These are phyloP conservation scores for Etheostoma perlongum DNA, from an alignment of 2,797 vertebrate genomes.

Conservation along the genomic window DNA sequence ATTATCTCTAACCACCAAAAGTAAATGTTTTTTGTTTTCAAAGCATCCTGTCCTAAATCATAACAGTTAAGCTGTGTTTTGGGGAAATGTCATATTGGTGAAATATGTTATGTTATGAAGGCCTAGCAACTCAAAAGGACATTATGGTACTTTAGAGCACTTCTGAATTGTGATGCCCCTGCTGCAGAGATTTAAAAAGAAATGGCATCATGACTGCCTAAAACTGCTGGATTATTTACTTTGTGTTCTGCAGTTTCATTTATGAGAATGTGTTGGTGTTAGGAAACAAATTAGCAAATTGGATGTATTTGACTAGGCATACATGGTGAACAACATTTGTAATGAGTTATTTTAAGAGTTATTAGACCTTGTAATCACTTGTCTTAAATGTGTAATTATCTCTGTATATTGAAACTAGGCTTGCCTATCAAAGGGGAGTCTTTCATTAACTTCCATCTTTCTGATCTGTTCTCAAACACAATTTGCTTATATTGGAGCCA, in stretches of 20 bases:
- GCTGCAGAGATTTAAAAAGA: background rate
- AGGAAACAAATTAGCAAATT: background rate
- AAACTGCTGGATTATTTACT: background rate
- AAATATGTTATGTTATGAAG: background rate
- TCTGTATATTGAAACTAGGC: background rate
- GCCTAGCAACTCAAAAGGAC: background rate
- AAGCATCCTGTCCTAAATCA: background rate
- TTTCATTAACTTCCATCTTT: constrained; percentile 3
- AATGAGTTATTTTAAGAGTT: background rate
- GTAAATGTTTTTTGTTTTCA: too few relatives aligned
- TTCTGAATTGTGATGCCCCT: background rate
- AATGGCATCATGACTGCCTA: background rate
- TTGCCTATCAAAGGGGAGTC: background rate
- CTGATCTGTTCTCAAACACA: constrained; percentile 5
- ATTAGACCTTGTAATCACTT: background rate
- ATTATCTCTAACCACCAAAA: background rate
- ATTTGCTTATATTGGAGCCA: background rate
- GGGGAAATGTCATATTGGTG: background rate
- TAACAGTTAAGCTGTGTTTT: too few relatives aligned
- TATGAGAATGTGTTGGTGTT: too few relatives aligned
- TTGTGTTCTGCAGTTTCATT: background rate
- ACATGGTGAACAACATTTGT: background rate
- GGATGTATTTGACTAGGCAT: background rate
- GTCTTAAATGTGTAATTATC: constrained; percentile 17
- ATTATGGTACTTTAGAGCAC: background rate